Conservation (phyloP, 2,113 vertebrate species). For the Prunella himalayana region DNA sequence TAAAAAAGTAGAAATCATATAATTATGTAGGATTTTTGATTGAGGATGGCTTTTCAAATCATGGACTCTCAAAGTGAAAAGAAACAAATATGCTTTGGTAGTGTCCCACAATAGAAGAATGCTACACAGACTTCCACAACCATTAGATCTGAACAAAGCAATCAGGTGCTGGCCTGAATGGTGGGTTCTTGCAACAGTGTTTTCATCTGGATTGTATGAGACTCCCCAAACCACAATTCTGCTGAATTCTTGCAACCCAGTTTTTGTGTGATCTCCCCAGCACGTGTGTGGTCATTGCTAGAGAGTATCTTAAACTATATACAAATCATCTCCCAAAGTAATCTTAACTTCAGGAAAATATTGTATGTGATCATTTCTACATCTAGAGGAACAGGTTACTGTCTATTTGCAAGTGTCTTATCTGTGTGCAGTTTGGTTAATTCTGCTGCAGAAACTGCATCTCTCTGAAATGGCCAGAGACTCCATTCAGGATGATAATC, state of each 20-base stretch:
- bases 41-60: background rate
- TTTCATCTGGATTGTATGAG: background rate
- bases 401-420: background rate
- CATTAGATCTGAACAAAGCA: background rate
- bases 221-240: background rate
- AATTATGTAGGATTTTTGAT: background rate
- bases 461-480: background rate
- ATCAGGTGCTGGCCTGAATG: background rate
- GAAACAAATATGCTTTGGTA: background rate
- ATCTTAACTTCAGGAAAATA: background rate
- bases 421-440: background rate
- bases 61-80: background rate
- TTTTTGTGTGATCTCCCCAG: background rate
- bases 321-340: background rate
- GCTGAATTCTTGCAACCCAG: background rate
- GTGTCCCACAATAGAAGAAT: background rate
- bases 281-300: rapidly evolving
- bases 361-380: background rate
- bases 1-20: background rate
- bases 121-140: background rate
- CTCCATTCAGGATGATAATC: background rate
- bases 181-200: background rate
- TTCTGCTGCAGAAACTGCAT: background rate
- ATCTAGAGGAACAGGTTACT: background rate
- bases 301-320: background rate